Conservation (phyloP, 2,797 vertebrate genomes). For the Enoplosus armatus region DNA sequence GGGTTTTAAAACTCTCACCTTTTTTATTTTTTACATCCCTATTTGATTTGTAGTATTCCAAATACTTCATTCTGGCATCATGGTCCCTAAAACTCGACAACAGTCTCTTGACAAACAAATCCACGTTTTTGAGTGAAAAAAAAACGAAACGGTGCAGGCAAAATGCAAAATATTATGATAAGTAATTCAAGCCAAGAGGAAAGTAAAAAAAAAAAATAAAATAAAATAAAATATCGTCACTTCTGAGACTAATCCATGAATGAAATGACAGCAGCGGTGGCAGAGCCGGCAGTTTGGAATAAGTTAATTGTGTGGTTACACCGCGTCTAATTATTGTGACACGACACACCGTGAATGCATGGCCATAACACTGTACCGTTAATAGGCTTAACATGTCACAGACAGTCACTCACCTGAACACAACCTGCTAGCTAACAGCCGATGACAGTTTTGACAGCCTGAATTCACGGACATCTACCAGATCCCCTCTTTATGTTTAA, state of each 20-base stretch:
- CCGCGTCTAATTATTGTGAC: too few species aligned
- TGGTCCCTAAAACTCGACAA: not conserved
- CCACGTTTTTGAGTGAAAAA: too few species aligned
- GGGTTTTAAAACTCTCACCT: not conserved
- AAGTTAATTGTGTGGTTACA: too few species aligned
- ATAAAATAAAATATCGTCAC: not conserved
- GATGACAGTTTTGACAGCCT: not conserved
- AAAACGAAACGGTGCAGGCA: too few species aligned
- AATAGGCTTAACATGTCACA: too few species aligned
- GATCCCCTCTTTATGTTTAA: not conserved
- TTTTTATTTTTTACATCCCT: too few species aligned
- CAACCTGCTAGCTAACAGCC: not conserved
- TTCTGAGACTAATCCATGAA: too few species aligned
- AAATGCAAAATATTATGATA: too few species aligned
- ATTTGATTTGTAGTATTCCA: not conserved
- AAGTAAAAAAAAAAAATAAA: not conserved
- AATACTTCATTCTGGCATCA: too few species aligned
- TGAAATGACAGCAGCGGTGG: not conserved
- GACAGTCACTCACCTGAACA: too few species aligned
- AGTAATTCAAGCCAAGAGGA: not conserved
- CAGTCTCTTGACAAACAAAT: not conserved
- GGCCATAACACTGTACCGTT: not conserved
- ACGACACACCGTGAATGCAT: not conserved
- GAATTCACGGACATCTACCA: not conserved
- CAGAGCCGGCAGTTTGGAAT: too few species aligned